Evolutionary conservation across 2,797 vertebrate species (phyloP).

Genomic region (Rhabdomys pumilio): DNA sequence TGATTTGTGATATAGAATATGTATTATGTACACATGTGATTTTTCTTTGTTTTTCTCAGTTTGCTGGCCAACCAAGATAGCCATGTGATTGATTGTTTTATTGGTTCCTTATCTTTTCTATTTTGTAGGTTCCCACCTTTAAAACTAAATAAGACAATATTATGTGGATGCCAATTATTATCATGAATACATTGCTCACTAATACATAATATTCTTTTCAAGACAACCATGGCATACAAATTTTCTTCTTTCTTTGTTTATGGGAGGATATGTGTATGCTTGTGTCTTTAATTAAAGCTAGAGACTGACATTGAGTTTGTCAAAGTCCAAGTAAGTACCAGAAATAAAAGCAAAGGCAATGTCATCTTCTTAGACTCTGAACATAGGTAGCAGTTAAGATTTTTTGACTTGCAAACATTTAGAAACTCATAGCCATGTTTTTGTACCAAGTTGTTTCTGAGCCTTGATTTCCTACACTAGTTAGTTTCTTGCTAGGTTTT

Average conservation of each 20-base stretch:
- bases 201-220: slow-evolving; percentile 19
- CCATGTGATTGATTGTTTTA: neutral
- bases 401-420: slow-evolving; percentile 1
- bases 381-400: neutral
- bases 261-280: neutral
- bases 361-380: neutral
- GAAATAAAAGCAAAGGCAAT: neutral
- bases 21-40: neutral
- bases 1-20: neutral
- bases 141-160: neutral
- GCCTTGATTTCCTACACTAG: neutral
- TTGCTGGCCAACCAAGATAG: neutral
- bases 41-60: neutral
- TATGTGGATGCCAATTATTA: neutral
- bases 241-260: neutral
- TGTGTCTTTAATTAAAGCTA: neutral
- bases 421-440: neutral
- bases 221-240: neutral
- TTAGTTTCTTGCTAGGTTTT: slow-evolving; percentile 6
- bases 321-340: neutral
- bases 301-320: neutral
- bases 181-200: slow-evolving; percentile 1
- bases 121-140: slow-evolving; percentile 8
- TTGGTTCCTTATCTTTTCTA: neutral
- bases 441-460: neutral